Percentiles rank a stretch among this genome's conserved stretches.
These are phyloP conservation scores for Paraplagusia blochii DNA, from an alignment of 2,113 vertebrate genomes.

Conservation along the genomic window DNA sequence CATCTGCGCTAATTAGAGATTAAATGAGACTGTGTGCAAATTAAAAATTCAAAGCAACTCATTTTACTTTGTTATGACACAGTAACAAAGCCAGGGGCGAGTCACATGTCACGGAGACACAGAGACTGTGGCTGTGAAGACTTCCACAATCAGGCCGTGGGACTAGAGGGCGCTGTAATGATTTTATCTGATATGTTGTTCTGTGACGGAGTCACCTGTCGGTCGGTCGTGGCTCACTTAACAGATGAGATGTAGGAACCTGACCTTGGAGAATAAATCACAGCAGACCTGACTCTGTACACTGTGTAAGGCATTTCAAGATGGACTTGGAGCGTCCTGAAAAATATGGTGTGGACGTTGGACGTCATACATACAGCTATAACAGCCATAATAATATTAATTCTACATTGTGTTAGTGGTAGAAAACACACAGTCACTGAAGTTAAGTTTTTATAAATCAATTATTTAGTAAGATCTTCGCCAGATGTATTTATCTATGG, in stretches of 20 bases:
- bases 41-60: slow-evolving; percentile 9
- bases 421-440: too few relatives aligned
- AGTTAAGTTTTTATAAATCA: too few relatives aligned
- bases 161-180: slow-evolving; percentile 14
- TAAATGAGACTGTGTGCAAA: not conserved
- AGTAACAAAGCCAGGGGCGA: not conserved
- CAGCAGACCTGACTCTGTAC: not conserved
- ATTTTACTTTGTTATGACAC: not conserved
- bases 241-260: slow-evolving; percentile 20
- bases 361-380: too few relatives aligned
- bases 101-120: not conserved
- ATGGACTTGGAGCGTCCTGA: too few relatives aligned
- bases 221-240: slow-evolving; percentile 11
- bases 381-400: too few relatives aligned
- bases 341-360: too few relatives aligned
- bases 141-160: slow-evolving; percentile 18
- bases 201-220: slow-evolving; percentile 26
- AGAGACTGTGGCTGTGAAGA: too few relatives aligned
- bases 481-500: too few relatives aligned
- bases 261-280: slow-evolving; percentile 31
- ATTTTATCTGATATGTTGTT: slow-evolving; percentile 35
- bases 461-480: too few relatives aligned
- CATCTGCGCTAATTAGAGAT: slow-evolving; percentile 50
- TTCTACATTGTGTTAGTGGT: too few relatives aligned
- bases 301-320: too few relatives aligned